Evolutionary conservation across 2,888 invertebrate species (phyloP).

Genomic region (Volucella inanis): DNA sequence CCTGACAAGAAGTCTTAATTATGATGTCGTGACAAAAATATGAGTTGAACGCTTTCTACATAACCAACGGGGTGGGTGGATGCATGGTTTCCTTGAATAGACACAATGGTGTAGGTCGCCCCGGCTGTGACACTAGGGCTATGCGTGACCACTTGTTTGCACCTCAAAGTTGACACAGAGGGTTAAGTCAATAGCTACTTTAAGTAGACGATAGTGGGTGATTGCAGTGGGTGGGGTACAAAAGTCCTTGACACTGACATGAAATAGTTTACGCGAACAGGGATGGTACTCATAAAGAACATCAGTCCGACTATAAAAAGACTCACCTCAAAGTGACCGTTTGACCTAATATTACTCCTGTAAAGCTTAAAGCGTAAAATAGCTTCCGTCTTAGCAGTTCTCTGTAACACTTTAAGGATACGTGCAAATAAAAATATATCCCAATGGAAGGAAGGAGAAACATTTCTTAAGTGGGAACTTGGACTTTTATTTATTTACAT

Average conservation of each 20-base stretch:
- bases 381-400: conserved; percentile 18
- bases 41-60: conserved; percentile 45
- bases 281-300: conserved; percentile 5
- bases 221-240: not conserved
- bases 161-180: conserved; percentile 41
- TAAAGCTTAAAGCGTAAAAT: conserved; percentile 11
- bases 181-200: conserved; percentile 41
- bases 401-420: conserved; percentile 20
- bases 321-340: conserved; percentile 16
- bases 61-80: conserved; percentile 13
- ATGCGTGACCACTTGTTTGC: conserved; percentile 63
- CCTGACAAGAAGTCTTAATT: conserved; percentile 41
- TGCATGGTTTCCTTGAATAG: not conserved
- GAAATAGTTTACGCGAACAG: not conserved
- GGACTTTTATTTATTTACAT: conserved; percentile 43
- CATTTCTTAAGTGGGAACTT: conserved; percentile 4
- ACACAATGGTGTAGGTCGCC: conserved; percentile 2
- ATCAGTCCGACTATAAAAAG: not conserved
- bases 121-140: conserved; percentile 21
- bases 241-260: conserved; percentile 60
- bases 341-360: conserved; percentile 39
- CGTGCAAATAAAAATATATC: conserved; percentile 22
- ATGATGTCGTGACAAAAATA: conserved; percentile 60
- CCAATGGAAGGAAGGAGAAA: not conserved
- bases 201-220: not conserved